Conservation (phyloP, 2,888 invertebrate species). For the Flexamia atlantica region DNA sequence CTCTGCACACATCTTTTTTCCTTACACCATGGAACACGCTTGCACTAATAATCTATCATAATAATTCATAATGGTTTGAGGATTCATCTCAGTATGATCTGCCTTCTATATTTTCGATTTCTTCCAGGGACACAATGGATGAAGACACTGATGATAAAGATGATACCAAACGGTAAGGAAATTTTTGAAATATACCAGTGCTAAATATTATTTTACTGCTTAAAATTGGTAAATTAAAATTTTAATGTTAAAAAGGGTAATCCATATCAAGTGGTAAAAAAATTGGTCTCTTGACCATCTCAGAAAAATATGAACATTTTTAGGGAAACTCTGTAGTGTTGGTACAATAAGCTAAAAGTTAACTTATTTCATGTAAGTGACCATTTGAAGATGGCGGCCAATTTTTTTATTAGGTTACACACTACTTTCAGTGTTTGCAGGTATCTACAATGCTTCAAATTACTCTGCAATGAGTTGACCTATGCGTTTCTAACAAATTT, state of each 20-base stretch:
- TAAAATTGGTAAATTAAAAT: neutral
- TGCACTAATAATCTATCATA: too few relatives aligned
- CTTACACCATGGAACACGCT: too few relatives aligned
- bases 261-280: neutral
- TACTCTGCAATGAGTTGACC: too few relatives aligned
- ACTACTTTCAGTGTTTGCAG: too few relatives aligned
- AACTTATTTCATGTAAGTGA: neutral
- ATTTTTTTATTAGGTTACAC: too few relatives aligned
- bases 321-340: too few relatives aligned
- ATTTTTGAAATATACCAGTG: neutral
- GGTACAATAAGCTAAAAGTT: too few relatives aligned
- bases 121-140: conserved; percentile 82
- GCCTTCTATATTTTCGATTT: conserved; percentile 40
- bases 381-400: neutral
- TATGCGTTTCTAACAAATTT: too few relatives aligned
- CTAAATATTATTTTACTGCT: neutral
- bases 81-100: neutral
- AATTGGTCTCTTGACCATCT: too few relatives aligned
- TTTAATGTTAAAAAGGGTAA: neutral
- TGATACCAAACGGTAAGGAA: conserved; percentile 86
- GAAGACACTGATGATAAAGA: conserved; percentile 92
- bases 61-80: neutral
- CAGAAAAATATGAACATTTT: too few relatives aligned
- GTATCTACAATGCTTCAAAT: too few relatives aligned
- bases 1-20: too few relatives aligned